phyloP scores from a whole-genome alignment of 2,113 vertebrate species.

The Mixornis gularis region DNA sequence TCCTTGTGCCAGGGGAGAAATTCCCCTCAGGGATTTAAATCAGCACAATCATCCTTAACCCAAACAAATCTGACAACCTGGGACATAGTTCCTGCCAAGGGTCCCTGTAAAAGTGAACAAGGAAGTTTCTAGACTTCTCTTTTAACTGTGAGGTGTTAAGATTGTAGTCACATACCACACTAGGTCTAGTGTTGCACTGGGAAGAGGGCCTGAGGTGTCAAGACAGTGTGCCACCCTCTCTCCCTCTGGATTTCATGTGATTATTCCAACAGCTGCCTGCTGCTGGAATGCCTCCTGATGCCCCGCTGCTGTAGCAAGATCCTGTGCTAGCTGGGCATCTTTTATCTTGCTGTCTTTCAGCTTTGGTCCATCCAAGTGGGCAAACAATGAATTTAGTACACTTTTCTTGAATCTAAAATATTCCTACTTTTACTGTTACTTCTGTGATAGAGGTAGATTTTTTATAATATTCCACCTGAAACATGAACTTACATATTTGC shows the following conservation, averaged over 20 bases:
- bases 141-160: not conserved
- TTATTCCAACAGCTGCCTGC: not conserved
- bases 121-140: not conserved
- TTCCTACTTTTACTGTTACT: not conserved
- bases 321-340: accelerated
- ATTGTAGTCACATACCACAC: not conserved
- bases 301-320: accelerated
- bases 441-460: not conserved
- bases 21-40: not conserved
- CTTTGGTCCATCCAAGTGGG: not conserved
- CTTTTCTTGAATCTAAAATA: not conserved
- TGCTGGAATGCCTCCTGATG: too few relatives aligned
- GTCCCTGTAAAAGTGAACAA: not conserved
- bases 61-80: not conserved
- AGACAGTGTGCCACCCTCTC: not conserved
- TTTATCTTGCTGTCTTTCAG: not conserved
- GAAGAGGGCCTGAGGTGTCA: not conserved
- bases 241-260: not conserved
- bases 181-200: not conserved
- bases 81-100: not conserved
- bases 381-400: not conserved
- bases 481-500: not conserved
- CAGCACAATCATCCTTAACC: not conserved
- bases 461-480: not conserved
- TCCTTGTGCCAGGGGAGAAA: not conserved